These are phyloP conservation scores for Calliopsis andreniformis DNA, from an alignment of 1,140 invertebrate genomes.

Conservation along the genomic window DNA sequence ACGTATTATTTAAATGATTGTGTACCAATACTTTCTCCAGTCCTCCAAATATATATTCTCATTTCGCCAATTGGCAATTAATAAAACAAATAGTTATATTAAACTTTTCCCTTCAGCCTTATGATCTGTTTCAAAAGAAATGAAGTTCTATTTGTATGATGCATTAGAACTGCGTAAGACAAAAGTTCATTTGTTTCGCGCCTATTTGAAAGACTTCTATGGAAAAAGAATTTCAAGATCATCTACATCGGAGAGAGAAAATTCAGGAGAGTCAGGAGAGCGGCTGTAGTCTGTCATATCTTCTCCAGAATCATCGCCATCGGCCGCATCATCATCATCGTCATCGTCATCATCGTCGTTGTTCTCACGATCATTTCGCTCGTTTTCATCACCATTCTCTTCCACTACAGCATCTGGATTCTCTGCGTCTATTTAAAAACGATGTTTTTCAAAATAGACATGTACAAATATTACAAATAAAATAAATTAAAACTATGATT, in stretches of 20 bases:
- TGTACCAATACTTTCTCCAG: neutral
- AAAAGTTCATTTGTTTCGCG: conserved; percentile 6
- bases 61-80: conserved; percentile 26
- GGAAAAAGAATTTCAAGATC: conserved; percentile 70
- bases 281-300: conserved; percentile 70
- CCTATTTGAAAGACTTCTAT: conserved; percentile 38
- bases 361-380: conserved; percentile 78
- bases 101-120: neutral
- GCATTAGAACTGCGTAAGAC: conserved; percentile 13
- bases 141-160: conserved; percentile 16
- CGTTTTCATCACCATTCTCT: conserved; percentile 77
- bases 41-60: conserved; percentile 8
- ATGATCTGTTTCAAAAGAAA: conserved; percentile 12
- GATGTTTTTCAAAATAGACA: conserved; percentile 11
- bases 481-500: conserved; percentile 7
- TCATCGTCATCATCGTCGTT: conserved; percentile 79
- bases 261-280: conserved; percentile 64
- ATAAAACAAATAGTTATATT: conserved; percentile 1
- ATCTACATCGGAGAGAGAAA: conserved; percentile 68
- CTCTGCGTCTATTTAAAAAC: conserved; percentile 69
- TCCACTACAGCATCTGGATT: conserved; percentile 72
- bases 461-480: neutral
- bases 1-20: neutral
- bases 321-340: conserved; percentile 75
- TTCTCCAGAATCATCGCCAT: conserved; percentile 75